A percentile compares a stretch with the other conserved stretches of the same genome.
phyloP scores from a whole-genome alignment of 2,113 vertebrate genomes.

The Tauraco erythrolophus region DNA sequence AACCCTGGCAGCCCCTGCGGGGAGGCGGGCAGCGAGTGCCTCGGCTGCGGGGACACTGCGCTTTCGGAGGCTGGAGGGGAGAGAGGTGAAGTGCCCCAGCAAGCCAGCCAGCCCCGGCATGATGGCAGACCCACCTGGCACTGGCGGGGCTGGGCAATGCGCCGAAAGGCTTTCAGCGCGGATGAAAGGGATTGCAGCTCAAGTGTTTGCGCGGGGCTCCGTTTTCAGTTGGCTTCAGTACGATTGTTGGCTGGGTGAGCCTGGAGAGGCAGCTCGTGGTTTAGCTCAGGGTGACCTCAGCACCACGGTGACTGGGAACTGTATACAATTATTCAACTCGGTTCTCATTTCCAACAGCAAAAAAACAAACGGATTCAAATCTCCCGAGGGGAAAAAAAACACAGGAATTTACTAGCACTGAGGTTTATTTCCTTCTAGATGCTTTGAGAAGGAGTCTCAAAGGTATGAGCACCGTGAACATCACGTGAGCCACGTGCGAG shows the following conservation, averaged over 20 bases:
- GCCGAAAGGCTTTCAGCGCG: background rate
- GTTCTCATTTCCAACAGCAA: background rate
- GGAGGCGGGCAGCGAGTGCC: background rate
- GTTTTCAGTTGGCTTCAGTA: rapidly evolving
- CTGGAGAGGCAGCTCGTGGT: background rate
- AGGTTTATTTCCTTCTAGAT: background rate
- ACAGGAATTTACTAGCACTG: background rate
- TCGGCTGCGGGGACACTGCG: rapidly evolving
- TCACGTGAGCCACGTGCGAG: rapidly evolving
- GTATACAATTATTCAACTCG: background rate
- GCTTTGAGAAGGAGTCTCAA: background rate
- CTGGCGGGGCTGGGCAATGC: rapidly evolving
- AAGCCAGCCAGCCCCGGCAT: rapidly evolving
- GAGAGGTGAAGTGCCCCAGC: background rate
- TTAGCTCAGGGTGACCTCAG: background rate
- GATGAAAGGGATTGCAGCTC: background rate
- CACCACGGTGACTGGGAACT: background rate
- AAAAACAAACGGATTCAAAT: rapidly evolving
- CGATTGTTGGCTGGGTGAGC: background rate
- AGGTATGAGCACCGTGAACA: rapidly evolving
- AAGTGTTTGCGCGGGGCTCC: background rate
- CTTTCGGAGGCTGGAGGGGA: background rate
- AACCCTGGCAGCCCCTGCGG: background rate
- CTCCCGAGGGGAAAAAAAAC: rapidly evolving
- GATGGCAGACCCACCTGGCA: rapidly evolving